Conservation (phyloP, 2,113 vertebrate genomes). For the Vombatus ursinus region DNA sequence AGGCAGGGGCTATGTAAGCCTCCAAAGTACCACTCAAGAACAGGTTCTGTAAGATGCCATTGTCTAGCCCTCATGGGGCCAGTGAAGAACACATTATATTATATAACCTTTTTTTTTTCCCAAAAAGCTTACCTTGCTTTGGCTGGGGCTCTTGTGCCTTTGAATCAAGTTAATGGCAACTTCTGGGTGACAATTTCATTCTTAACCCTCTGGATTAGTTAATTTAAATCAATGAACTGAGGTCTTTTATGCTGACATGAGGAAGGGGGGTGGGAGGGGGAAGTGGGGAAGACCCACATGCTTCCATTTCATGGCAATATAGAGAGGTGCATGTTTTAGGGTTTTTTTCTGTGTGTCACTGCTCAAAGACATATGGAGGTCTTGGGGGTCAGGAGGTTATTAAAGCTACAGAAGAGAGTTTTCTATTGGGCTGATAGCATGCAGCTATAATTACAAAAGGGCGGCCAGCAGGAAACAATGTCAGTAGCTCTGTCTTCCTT, state of each 20-base stretch:
- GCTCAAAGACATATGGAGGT: conserved; percentile 64
- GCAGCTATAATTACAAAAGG: conserved; percentile 66
- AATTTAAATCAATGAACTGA: conserved; percentile 68
- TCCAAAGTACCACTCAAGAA: conserved; percentile 79
- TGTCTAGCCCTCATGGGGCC: conserved; percentile 67
- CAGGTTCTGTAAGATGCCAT: conserved; percentile 67
- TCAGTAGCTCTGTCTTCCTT: conserved; percentile 65
- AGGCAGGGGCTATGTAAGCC: conserved; percentile 77
- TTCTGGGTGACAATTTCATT: conserved; percentile 72
- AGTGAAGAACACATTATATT: conserved; percentile 75
- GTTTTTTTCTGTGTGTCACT: conserved; percentile 65
- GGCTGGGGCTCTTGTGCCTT: conserved; percentile 59
- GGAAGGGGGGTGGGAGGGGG: conserved; percentile 48
- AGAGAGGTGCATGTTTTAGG: conserved; percentile 42
- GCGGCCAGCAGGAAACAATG: conserved; percentile 53
- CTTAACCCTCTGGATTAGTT: conserved; percentile 71
- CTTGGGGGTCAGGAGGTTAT: conserved; percentile 61
- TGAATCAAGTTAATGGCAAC: conserved; percentile 62
- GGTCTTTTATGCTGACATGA: conserved; percentile 70
- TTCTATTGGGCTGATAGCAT: conserved; percentile 54
- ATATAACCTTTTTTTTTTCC: conserved; percentile 70
- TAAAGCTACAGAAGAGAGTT: conserved; percentile 66
- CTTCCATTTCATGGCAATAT: conserved; percentile 56
- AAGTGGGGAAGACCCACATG: conserved; percentile 60
- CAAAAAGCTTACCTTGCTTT: conserved; percentile 69